phyloP scores from a whole-genome alignment of 2,113 vertebrate species.

The Poecile atricapillus region DNA sequence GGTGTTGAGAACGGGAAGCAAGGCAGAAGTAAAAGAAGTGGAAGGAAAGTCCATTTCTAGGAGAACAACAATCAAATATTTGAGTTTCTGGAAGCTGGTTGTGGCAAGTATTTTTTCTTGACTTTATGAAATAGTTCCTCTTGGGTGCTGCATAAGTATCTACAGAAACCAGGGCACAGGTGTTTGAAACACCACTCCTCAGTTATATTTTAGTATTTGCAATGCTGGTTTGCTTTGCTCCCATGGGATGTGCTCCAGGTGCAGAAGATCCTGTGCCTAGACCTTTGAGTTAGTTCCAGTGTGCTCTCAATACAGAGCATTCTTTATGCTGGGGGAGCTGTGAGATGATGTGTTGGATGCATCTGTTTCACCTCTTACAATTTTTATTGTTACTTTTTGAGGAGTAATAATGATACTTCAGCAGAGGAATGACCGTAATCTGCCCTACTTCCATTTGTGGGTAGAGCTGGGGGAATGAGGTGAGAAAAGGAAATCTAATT shows the following conservation, averaged over 20 bases:
- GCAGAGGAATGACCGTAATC: neutral
- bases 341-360: neutral
- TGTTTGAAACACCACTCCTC: neutral
- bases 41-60: neutral
- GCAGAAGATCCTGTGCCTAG: neutral
- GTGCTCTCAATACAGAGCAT: neutral
- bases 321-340: neutral
- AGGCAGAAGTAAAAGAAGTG: neutral
- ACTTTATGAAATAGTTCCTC: neutral
- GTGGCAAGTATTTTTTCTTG: neutral
- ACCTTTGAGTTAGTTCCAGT: neutral
- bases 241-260: neutral
- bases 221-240: neutral
- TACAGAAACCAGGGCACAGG: neutral
- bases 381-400: neutral
- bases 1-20: neutral
- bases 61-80: neutral
- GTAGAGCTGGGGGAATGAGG: neutral
- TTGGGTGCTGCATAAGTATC: neutral
- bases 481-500: slow-evolving; percentile 41
- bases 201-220: neutral
- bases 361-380: neutral
- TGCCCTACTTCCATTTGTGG: neutral
- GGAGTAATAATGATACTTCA: neutral
- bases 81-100: neutral